Conservation (phyloP, 2,113 vertebrate species). For the Prietella phreatophila region DNA sequence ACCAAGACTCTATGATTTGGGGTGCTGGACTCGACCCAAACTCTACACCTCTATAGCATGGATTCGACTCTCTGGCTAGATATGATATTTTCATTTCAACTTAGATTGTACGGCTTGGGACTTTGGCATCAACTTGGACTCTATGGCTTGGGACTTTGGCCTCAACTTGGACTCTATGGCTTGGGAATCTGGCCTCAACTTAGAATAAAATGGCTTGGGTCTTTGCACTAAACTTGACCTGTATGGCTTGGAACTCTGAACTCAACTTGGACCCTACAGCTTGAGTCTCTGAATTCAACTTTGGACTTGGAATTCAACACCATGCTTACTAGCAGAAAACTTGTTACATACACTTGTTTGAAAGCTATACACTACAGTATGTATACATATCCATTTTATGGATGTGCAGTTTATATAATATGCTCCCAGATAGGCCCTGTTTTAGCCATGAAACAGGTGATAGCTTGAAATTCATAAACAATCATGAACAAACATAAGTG, state of each 20-base stretch:
- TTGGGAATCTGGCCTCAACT: not conserved
- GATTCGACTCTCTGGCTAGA: no score
- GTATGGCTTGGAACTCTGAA: not conserved
- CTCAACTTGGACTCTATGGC: not conserved
- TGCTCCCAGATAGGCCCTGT: not conserved
- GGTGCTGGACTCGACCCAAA: not conserved
- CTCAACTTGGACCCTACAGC: not conserved
- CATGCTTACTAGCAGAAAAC: not conserved
- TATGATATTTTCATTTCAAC: not conserved
- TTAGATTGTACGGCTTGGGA: not conserved
- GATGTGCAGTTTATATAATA: not conserved
- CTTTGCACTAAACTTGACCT: not conserved
- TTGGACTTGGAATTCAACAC: not conserved
- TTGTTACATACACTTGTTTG: not conserved
- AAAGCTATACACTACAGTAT: not conserved
- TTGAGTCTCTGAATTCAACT: not conserved
- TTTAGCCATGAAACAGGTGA: conserved; percentile 5
- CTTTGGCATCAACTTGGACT: not conserved
- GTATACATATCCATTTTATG: not conserved
- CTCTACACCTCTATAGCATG: not conserved
- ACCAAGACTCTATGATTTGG: not conserved
- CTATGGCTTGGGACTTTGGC: not conserved
- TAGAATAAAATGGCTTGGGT: no score
- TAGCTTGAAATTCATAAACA: not conserved
- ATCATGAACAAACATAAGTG: conserved; percentile 1